These are phyloP conservation scores for Pegoplata infirma DNA, from an alignment of 2,888 invertebrate genomes.

Conservation along the genomic window DNA sequence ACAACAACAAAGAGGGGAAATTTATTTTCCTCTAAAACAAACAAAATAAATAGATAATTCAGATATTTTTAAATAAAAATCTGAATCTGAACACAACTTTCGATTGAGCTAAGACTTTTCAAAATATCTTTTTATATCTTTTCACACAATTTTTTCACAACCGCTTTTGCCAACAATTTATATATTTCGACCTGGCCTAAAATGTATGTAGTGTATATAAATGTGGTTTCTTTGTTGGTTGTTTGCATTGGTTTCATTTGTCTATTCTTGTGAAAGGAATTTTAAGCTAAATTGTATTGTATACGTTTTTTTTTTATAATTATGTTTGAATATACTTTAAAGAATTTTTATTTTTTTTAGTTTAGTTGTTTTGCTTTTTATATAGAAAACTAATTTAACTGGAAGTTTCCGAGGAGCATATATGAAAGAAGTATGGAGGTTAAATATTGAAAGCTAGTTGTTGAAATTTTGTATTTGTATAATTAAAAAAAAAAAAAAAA, in stretches of 20 bases:
- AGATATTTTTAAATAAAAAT: too few relatives aligned
- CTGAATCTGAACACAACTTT: too few relatives aligned
- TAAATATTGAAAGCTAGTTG: not conserved
- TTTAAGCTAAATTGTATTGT: slow-evolving; percentile 19
- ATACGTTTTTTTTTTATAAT: slow-evolving; percentile 21
- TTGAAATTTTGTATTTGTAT: not conserved
- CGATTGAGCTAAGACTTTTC: too few relatives aligned
- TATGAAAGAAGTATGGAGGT: slow-evolving; percentile 8
- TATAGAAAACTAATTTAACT: slow-evolving; percentile 6
- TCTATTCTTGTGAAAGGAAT: slow-evolving; percentile 36
- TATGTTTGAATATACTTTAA: not conserved
- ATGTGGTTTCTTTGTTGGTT: slow-evolving; percentile 39
- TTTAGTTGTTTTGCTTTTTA: not conserved
- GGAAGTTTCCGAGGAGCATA: slow-evolving; percentile 9
- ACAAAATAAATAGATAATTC: too few relatives aligned
- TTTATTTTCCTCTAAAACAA: too few relatives aligned
- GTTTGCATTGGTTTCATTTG: slow-evolving; percentile 58
- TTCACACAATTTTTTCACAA: too few relatives aligned
- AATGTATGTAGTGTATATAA: slow-evolving; percentile 33
- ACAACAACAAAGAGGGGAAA: too few relatives aligned
- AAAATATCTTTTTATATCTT: too few relatives aligned
- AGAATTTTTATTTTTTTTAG: not conserved
- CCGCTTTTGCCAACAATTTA: too few relatives aligned
- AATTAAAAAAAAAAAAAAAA: not conserved
- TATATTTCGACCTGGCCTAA: too few relatives aligned